phyloP scores from a whole-genome alignment of 2,888 invertebrate species.

The Choreutis nemorana region DNA sequence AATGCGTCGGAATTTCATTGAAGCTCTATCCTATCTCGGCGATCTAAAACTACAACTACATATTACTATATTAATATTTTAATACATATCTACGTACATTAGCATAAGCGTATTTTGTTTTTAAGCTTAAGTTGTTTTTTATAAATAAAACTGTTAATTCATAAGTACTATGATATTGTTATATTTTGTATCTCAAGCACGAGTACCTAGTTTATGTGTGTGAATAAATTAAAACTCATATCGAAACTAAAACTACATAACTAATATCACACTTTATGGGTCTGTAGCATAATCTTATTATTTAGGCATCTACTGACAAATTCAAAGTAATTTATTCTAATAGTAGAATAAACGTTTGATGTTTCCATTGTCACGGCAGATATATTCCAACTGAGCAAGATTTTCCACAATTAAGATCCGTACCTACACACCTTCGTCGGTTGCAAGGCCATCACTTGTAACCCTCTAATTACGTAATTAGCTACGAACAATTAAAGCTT shows the following conservation, averaged over 20 bases:
- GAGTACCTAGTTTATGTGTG: constrained; percentile 4
- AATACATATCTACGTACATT: constrained; percentile 12
- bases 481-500: constrained; percentile 56
- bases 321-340: constrained; percentile 1
- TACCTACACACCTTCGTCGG: constrained; percentile 16
- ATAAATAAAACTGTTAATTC: too few species aligned
- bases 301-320: constrained; percentile 2
- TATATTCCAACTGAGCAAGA: constrained; percentile 21
- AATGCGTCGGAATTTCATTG: too few species aligned
- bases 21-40: too few species aligned
- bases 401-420: constrained; percentile 16
- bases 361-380: constrained; percentile 22
- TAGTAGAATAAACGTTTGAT: constrained; percentile 11
- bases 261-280: constrained; percentile 50
- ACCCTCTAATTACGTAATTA: constrained; percentile 30
- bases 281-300: constrained; percentile 6
- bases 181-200: background rate
- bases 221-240: constrained; percentile 8
- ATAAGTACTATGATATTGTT: background rate
- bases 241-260: constrained; percentile 25
- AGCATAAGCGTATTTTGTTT: constrained; percentile 36
- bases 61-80: too few species aligned
- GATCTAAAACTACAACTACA: too few species aligned
- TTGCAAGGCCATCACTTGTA: constrained; percentile 27
- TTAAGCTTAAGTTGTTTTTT: too few species aligned